Evolutionary conservation across 2,113 vertebrate genomes (phyloP), one percentile per base, ranked within the genome.

Genomic region (Atrichornis clamosus): DNA sequence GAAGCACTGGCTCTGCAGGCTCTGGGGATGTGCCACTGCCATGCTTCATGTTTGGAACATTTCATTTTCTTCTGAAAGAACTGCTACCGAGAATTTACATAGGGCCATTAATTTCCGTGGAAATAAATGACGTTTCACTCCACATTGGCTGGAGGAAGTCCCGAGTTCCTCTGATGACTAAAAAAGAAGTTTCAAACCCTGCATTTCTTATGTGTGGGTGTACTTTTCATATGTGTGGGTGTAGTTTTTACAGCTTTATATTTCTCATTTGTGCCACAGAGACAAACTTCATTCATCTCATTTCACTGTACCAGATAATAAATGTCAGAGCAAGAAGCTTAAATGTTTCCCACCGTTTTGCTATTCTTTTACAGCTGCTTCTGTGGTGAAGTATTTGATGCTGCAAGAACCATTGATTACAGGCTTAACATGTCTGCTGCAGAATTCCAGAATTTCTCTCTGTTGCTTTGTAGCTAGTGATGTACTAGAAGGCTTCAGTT

Each of bases 81-180:
- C 70, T 50, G 13, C 93, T 95, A 73, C 84, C 88, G 72, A 89
- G 63, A 85, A 90, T 65, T 96, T 79, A 46, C 59, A 41, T 82
- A 93, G 83, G 52, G 70, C 16, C 13, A 55, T 96, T 96, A 39
- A 80, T 83, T 91, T 96, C 75, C 74, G 59, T 84, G 85, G 78
- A 96, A 96, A 96, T 42, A 85, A 76, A 62, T 73, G 58, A 68
- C 4, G 5, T 73, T 65, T 73, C 35, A 33, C 59, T 94, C 46
- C 1, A 9, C 50, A 2, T 22, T 83, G 79, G 55, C 84, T 90
- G 93, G 70, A 91, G 89, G 72, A 95, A 93, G 50, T 89, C 72
- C 82, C 47, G 30, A 9, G 58, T 90, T 90, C 59, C 75, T 95
- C 50, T 74, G 65, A 84, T 95, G 94, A 93, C 62, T 96, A 67